Evolutionary conservation across 2,797 vertebrate species (phyloP).

Genomic region (Sebastes itinus): DNA sequence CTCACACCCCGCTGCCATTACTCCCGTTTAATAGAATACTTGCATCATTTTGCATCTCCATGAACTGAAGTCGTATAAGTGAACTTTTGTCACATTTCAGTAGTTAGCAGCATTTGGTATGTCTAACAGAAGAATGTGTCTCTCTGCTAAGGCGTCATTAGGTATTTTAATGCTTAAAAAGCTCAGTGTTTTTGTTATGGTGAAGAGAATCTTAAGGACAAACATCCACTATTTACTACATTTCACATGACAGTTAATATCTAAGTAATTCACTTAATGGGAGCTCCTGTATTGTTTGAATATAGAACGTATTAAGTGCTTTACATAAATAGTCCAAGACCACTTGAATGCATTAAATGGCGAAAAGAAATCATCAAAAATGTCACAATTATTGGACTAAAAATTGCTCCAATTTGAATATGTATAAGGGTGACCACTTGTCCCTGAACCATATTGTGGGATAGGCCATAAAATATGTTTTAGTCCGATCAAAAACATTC

Average conservation of each 20-base stretch:
- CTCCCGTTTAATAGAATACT: constrained; percentile 29
- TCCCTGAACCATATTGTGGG: neutral
- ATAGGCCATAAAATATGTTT: neutral
- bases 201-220: neutral
- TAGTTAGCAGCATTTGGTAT: neutral
- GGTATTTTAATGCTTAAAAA: neutral
- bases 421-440: too few relatives aligned
- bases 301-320: neutral
- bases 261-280: neutral
- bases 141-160: neutral
- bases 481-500: neutral
- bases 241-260: neutral
- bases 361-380: neutral
- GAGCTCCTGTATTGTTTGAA: neutral
- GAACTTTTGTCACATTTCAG: constrained; percentile 19
- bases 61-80: neutral
- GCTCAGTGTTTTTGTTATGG: neutral
- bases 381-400: neutral
- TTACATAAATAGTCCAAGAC: neutral
- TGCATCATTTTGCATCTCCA: constrained; percentile 30
- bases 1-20: constrained; percentile 34
- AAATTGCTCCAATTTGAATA: neutral
- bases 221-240: neutral
- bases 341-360: neutral
- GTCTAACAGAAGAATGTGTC: neutral